Evolutionary conservation across 2,113 vertebrate genomes (phyloP), one percentile per base, ranked within the genome.

Genomic region (Cariama cristata): DNA sequence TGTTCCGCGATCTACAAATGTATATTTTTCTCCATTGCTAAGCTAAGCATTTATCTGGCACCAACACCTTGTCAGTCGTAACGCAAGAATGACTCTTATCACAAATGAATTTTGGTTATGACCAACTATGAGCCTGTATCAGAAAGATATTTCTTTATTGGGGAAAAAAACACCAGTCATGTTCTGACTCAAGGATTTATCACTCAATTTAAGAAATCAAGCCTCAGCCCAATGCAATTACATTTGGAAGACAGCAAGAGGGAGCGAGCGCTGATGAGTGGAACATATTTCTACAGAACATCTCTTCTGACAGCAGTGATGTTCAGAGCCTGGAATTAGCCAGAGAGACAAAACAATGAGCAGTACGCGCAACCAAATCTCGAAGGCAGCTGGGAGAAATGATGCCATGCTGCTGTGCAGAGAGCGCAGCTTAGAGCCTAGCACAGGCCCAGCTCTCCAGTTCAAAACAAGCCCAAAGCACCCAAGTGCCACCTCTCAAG

Each of bases 401-500:
- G 38, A 22, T 0, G 0, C 44, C 4, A 2, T 1, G 6, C 5
- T 64, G 32, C 85, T 71, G 64, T 4, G 47, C 69, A 53, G 68
- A 56, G 52, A 81, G 42, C 45, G 74, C 76, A 66, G 76, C 63
- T 47, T 3, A 45, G 59, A 69, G 49, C 59, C 50, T 11, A 38
- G 2, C 72, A 24, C 56, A 30, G 58, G 82, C 24, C 77, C 50
- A 17, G 79, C 23, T 38, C 93, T 9, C 7, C 11, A 8, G 32
- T 27, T 56, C 62, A 33, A 63, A 67, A 47, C n/a, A 47, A 0
- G 0, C 16, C 60, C 0, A 2, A 74, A 64, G 23, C 14, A 16
- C 22, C 3, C 0, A 10, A 49, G 20, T 3, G 13, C 12, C 42
- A 33, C 52, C 40, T 13, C 62, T 23, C 30, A 5, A 28, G 27